A percentile compares a stretch with the other conserved stretches of the same genome.
Conservation (phyloP, 64 coral and sea anemone genomes). For the Hydrozoanthus tunicans region DNA sequence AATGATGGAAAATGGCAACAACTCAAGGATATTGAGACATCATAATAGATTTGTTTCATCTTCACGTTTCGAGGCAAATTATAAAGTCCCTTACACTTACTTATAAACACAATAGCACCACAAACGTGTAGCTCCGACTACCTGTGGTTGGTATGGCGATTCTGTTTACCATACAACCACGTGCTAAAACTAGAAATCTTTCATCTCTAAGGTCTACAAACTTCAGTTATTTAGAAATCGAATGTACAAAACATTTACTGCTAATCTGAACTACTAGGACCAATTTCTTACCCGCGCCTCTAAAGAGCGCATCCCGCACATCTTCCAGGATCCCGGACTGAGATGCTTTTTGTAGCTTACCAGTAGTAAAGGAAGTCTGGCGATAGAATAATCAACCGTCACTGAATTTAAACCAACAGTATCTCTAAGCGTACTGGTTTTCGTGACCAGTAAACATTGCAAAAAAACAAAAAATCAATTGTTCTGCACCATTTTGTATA, state of each 20-base stretch:
- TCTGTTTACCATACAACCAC: too few relatives aligned
- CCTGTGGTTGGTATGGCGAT: too few relatives aligned
- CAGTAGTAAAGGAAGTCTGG: neutral
- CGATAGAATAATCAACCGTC: neutral
- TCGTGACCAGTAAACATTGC: neutral
- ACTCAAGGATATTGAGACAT: too few relatives aligned
- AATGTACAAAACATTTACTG: neutral
- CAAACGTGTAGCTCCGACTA: too few relatives aligned
- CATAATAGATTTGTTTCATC: too few relatives aligned
- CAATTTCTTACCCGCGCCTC: neutral
- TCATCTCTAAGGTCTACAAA: neutral
- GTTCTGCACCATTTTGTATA: too few relatives aligned
- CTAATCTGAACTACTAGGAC: neutral
- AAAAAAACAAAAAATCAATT: too few relatives aligned
- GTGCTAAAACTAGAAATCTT: too few relatives aligned
- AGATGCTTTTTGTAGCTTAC: neutral
- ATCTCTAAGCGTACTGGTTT: neutral
- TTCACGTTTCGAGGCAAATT: too few relatives aligned
- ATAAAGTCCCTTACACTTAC: too few relatives aligned
- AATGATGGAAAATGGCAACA: too few relatives aligned
- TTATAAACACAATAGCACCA: too few relatives aligned
- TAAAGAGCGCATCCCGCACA: neutral
- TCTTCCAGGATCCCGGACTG: slow-evolving; percentile 32
- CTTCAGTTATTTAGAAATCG: neutral
- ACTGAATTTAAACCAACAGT: neutral